A percentile compares a stretch with the other conserved stretches of the same genome.
Evolutionary conservation across 2,797 vertebrate genomes (phyloP).

Genomic region (Amazona finschi): DNA sequence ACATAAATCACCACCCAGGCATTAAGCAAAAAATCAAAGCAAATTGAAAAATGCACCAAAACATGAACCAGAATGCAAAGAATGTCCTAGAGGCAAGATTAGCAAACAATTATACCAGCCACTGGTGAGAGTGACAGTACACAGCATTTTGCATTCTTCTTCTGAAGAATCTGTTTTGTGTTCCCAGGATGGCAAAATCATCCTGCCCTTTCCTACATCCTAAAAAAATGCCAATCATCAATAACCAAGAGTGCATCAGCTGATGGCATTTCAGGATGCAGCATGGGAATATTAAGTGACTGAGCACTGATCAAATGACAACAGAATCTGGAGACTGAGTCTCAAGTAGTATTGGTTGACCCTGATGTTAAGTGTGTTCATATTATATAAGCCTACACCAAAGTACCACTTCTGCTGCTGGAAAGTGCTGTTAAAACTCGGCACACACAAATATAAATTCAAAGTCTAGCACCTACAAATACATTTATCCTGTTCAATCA

Average conservation of each 20-base stretch:
- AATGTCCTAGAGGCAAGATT: slow-evolving; percentile 12
- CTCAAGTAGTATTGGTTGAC: slow-evolving; percentile 30
- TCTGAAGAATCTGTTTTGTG: slow-evolving; percentile 2
- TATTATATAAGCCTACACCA: slow-evolving; percentile 44
- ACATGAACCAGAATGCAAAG: background rate
- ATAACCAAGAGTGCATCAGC: slow-evolving; percentile 4
- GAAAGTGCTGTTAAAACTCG: slow-evolving; percentile 31
- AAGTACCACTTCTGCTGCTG: slow-evolving; percentile 19
- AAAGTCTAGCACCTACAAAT: background rate
- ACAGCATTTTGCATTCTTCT: background rate
- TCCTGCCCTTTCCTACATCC: background rate
- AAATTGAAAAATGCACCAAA: background rate
- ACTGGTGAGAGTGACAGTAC: background rate
- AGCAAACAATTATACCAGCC: background rate
- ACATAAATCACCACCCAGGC: background rate
- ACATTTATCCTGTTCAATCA: background rate
- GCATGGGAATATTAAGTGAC: slow-evolving; percentile 44
- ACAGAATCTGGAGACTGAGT: slow-evolving; percentile 48
- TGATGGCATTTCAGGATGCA: slow-evolving; percentile 27
- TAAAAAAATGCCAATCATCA: slow-evolving; percentile 23
- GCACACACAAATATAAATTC: background rate
- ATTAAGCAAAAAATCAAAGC: background rate
- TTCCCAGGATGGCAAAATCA: background rate
- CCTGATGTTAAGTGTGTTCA: slow-evolving; percentile 46
- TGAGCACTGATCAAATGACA: slow-evolving; percentile 52